A percentile compares a stretch with the other conserved stretches of the same genome.
These are phyloP conservation scores for Tragelaphus buxtoni DNA, from an alignment of 2,113 vertebrate species.

Conservation along the genomic window DNA sequence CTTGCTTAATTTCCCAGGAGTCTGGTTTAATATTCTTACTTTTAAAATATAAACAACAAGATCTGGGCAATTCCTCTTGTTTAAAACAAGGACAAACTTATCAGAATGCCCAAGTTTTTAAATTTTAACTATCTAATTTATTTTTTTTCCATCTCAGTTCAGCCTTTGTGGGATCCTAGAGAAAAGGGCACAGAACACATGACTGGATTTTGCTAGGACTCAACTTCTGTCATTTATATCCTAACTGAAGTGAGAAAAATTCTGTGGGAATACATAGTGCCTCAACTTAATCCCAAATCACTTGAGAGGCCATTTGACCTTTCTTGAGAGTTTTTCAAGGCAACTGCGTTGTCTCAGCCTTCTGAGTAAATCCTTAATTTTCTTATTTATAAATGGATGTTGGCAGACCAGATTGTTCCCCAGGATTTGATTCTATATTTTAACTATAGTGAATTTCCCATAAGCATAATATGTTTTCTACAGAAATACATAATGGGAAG, in stretches of 20 bases:
- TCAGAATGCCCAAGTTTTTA: neutral
- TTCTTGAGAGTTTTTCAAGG: neutral
- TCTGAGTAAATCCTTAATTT: neutral
- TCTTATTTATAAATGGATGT: neutral
- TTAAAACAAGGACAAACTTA: conserved; percentile 15
- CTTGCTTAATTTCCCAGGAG: neutral
- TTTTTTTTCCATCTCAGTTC: neutral
- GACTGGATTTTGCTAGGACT: neutral
- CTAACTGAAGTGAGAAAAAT: conserved; percentile 16
- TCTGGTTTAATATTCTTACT: conserved; percentile 29
- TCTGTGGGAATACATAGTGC: neutral
- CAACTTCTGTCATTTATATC: conserved; percentile 3
- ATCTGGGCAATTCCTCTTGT: neutral
- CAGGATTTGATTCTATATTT: neutral
- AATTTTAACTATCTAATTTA: neutral
- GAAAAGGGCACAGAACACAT: neutral
- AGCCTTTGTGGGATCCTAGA: neutral
- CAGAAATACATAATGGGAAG: neutral
- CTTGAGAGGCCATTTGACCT: neutral
- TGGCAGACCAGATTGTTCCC: neutral
- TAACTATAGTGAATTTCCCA: neutral
- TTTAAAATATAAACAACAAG: conserved; percentile 21
- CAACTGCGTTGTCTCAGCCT: neutral
- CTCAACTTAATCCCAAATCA: neutral
- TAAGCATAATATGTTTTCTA: neutral